Evolutionary conservation across 2,113 vertebrate genomes (phyloP).

Genomic region (Rutilus rutilus): DNA sequence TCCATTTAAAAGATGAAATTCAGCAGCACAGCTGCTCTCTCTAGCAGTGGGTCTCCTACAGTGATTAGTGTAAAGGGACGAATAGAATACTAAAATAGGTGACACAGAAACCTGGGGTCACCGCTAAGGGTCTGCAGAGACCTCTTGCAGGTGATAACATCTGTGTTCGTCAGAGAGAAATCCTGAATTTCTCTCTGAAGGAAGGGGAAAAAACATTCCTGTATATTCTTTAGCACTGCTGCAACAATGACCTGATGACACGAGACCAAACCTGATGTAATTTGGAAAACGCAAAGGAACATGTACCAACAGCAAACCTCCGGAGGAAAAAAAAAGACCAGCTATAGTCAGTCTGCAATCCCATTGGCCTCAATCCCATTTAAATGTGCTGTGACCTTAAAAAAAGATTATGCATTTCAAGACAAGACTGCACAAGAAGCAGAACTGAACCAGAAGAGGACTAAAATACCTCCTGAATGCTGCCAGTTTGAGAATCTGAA

Average conservation of each 20-base stretch:
- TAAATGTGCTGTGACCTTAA: neutral
- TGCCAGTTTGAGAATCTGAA: neutral
- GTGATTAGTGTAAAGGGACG: slow-evolving; percentile 38
- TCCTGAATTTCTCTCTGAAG: neutral
- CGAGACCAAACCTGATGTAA: neutral
- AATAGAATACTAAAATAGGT: slow-evolving; percentile 20
- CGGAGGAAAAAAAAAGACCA: neutral
- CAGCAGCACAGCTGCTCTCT: neutral
- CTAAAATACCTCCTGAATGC: neutral
- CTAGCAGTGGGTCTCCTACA: neutral
- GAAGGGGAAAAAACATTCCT: neutral
- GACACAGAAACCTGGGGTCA: slow-evolving; percentile 43
- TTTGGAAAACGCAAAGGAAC: neutral
- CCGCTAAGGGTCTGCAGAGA: slow-evolving; percentile 11
- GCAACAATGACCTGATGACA: neutral
- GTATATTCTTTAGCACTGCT: neutral
- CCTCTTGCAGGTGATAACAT: slow-evolving; percentile 29
- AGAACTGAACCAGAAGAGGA: neutral
- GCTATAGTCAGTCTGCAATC: neutral
- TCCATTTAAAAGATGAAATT: neutral
- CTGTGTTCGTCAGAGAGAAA: slow-evolving; percentile 1
- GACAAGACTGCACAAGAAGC: neutral
- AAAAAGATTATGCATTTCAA: neutral
- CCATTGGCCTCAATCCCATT: slow-evolving; percentile 13
- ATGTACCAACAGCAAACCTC: neutral